phyloP scores from a whole-genome alignment of 2,888 invertebrate genomes.

The Hylaea fasciaria region DNA sequence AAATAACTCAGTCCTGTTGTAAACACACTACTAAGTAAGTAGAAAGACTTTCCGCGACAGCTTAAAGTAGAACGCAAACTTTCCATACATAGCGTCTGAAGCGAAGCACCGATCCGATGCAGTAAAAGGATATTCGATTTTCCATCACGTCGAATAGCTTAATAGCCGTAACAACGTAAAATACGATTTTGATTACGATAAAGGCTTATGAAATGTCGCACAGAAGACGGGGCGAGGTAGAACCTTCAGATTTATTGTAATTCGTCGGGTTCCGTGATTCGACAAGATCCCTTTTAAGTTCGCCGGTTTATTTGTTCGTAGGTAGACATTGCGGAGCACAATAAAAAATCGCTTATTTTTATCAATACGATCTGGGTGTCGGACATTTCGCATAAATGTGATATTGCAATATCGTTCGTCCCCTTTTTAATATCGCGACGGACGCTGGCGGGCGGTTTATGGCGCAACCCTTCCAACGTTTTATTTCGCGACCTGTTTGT shows the following conservation, averaged over 20 bases:
- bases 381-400: constrained; percentile 85
- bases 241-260: constrained; percentile 40
- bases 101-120: constrained; percentile 40
- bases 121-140: constrained; percentile 59
- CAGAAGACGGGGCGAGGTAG: constrained; percentile 38
- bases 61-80: constrained; percentile 4
- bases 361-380: constrained; percentile 84
- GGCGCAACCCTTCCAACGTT: constrained; percentile 83
- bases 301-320: constrained; percentile 38
- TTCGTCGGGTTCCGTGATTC: constrained; percentile 41
- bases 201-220: constrained; percentile 50
- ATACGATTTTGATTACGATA: constrained; percentile 73
- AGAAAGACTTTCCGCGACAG: constrained; percentile 2
- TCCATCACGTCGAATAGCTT: constrained; percentile 66
- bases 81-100: constrained; percentile 38
- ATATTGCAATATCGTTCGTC: constrained; percentile 85
- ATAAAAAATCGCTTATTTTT: constrained; percentile 85
- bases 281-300: constrained; percentile 38
- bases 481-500: constrained; percentile 84
- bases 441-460: constrained; percentile 82
- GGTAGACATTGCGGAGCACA: constrained; percentile 67
- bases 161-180: constrained; percentile 68
- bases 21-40: not conserved
- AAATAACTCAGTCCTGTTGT: constrained; percentile 6
- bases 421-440: constrained; percentile 85